phyloP scores from a whole-genome alignment of 1,140 invertebrate species.

The Gonioctena quinquepunctata region DNA sequence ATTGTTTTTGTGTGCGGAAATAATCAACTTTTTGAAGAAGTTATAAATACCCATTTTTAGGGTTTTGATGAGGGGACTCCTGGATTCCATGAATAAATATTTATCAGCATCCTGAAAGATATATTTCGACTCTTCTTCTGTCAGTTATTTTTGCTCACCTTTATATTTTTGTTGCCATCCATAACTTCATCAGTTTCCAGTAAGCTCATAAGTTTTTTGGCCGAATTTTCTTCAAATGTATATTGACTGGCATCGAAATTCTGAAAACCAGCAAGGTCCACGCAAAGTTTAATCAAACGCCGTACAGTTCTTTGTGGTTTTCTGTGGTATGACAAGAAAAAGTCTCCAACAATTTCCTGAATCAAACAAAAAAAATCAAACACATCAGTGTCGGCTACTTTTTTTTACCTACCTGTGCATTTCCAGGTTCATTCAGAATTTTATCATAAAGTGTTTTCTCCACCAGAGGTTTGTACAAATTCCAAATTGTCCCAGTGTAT shows the following conservation, averaged over 20 bases:
- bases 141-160: slow-evolving; percentile 4
- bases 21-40: slow-evolving; percentile 18
- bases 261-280: slow-evolving; percentile 20
- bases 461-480: slow-evolving; percentile 3
- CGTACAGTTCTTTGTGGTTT: neutral
- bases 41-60: neutral
- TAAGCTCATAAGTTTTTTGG: neutral
- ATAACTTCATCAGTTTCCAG: slow-evolving; percentile 10
- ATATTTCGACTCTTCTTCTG: no score
- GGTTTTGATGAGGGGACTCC: neutral
- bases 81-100: slow-evolving; percentile 18
- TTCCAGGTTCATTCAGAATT: slow-evolving; percentile 6
- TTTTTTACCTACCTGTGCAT: neutral
- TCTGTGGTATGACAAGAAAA: slow-evolving; percentile 6
- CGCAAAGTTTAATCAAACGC: slow-evolving; percentile 16
- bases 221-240: slow-evolving; percentile 6
- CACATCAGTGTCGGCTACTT: neutral
- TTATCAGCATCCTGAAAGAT: slow-evolving; percentile 14
- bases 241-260: slow-evolving; percentile 14
- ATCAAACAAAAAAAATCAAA: neutral
- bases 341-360: slow-evolving; percentile 10
- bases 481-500: slow-evolving; percentile 10
- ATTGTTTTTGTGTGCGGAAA: neutral
- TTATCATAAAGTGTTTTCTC: slow-evolving; percentile 1
- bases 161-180: neutral